A percentile compares a stretch with the other conserved stretches of the same genome.
phyloP scores from a whole-genome alignment of 2,113 vertebrate genomes.

The Mirza zaza region DNA sequence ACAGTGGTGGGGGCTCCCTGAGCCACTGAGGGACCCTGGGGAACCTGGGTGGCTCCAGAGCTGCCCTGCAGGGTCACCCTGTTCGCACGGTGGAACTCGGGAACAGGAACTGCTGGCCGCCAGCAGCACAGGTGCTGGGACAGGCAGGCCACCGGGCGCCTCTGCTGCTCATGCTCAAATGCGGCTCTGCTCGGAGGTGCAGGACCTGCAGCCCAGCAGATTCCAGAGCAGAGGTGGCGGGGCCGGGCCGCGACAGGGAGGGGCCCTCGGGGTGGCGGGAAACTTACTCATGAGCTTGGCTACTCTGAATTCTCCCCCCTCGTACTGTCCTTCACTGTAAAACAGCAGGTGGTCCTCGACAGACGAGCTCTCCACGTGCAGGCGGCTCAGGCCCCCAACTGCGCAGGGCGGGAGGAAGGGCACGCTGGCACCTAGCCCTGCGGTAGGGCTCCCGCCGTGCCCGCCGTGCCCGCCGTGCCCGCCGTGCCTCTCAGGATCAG shows the following conservation, averaged over 20 bases:
- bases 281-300: not conserved
- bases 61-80: not conserved
- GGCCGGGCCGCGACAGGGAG: not conserved
- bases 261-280: not conserved
- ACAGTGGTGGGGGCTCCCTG: rapidly evolving
- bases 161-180: not conserved
- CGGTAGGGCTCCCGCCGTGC: no score
- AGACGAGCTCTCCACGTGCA: not conserved
- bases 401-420: not conserved
- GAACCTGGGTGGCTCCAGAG: not conserved
- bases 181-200: not conserved
- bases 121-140: not conserved
- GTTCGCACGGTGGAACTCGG: not conserved
- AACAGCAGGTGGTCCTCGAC: not conserved
- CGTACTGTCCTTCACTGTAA: not conserved
- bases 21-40: not conserved
- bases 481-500: not conserved
- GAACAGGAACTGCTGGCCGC: not conserved
- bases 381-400: not conserved
- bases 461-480: no score
- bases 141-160: no score
- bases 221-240: not conserved
- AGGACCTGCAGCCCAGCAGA: not conserved
- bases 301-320: not conserved
- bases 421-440: not conserved